Conservation (phyloP, 1,140 invertebrate genomes). For the Bombus cullumanus region DNA sequence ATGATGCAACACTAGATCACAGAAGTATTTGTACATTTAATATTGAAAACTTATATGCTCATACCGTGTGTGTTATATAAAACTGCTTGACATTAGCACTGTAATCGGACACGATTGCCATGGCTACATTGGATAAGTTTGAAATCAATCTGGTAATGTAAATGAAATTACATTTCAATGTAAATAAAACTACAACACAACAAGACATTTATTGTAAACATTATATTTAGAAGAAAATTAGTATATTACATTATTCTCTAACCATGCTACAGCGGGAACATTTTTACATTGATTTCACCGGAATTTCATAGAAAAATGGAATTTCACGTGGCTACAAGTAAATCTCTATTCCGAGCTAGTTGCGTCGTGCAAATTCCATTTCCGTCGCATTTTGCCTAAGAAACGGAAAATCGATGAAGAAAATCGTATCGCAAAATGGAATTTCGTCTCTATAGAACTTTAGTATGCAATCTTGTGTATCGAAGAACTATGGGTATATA, state of each 20-base stretch:
- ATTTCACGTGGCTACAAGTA: slow-evolving; percentile 45
- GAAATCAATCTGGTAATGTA: too few species aligned
- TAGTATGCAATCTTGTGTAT: not conserved
- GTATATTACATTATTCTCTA: not conserved
- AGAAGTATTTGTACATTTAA: not conserved
- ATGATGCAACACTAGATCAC: too few species aligned
- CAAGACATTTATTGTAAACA: too few species aligned
- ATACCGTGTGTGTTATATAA: too few species aligned
- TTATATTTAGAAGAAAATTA: too few species aligned
- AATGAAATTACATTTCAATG: too few species aligned
- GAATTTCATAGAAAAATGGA: slow-evolving; percentile 56
- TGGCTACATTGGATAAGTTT: too few species aligned
- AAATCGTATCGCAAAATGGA: slow-evolving; percentile 51
- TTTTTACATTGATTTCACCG: not conserved
- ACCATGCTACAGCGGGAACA: not conserved
- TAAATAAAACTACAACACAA: too few species aligned
- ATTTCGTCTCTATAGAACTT: slow-evolving; percentile 14
- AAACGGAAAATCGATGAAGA: slow-evolving; percentile 41
- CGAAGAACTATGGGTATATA: not conserved
- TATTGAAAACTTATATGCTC: too few species aligned
- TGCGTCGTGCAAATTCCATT: slow-evolving; percentile 56
- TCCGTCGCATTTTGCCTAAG: slow-evolving; percentile 38
- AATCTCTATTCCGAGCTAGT: slow-evolving; percentile 48
- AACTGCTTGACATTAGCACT: too few species aligned
- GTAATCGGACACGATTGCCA: too few species aligned